Evolutionary conservation across 2,797 vertebrate genomes (phyloP), one percentile per base, ranked within the genome.

Genomic region (Oreortyx pictus): DNA sequence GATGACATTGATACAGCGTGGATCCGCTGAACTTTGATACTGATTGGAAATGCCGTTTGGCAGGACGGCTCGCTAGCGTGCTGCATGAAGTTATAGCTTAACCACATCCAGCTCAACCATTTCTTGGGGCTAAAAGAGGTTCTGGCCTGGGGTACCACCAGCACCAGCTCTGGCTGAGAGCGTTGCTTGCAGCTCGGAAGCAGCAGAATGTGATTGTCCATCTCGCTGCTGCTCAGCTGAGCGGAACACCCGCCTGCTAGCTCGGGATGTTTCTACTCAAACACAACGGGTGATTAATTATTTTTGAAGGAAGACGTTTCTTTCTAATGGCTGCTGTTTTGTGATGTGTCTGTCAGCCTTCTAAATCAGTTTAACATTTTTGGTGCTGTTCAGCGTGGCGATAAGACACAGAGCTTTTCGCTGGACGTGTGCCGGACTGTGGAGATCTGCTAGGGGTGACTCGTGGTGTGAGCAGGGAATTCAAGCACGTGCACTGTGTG

Each of bases 321-420:
- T 67, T 76, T 47, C 56, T 7, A 50, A 35, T 13, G 50, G 46
- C 61, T 46, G 10, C 86, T 9, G 24, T 20, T 0, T 0, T 23
- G 33, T n/a, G 3, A 9, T 24, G 41, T 75, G 87, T 72, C 70
- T 25, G 54, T 43, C 64, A 86, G 35, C 70, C 49, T 87, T 78
- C 62, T 31, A 16, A 41, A 29, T n/a, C 16, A 4, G 7, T 25
- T 19, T 19, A 61, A 8, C 23, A 0, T 39, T 65, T n/a, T 24
- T 64, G 44, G 13, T 22, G 41, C 31, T 37, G 35, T n/a, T 77
- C 35, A 85, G 88, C 43, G 2, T 0, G 12, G 23, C 73, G 2
- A 0, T 37, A 6, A 49, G 54, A 31, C 20, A 3, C 1, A 1
- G 33, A 41, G 23, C 15, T 0, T 46, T 77, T 57, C 29, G n/a